A percentile compares a stretch with the other conserved stretches of the same genome.
Conservation (phyloP, 2,888 invertebrate genomes). For the Dicycla oo region DNA sequence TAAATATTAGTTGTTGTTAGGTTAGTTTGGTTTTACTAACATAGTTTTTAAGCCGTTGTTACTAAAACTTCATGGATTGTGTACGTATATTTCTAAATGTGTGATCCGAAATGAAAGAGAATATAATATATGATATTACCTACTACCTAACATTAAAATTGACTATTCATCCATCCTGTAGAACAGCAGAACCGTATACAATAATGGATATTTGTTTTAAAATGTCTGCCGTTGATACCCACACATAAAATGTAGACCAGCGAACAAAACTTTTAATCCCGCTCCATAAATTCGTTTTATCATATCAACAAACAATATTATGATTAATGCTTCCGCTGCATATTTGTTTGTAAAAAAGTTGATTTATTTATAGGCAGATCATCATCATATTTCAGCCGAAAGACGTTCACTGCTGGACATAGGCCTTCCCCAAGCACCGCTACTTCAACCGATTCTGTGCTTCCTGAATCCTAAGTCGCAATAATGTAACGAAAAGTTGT, state of each 20-base stretch:
- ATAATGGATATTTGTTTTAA: conserved; percentile 18
- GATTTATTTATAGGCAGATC: conserved; percentile 31
- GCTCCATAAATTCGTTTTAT: conserved; percentile 52
- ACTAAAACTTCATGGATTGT: too few species aligned
- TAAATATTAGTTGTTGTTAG: too few species aligned
- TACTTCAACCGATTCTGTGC: too few species aligned
- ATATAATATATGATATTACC: too few species aligned
- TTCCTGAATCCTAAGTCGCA: too few species aligned
- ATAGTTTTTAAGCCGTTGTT: too few species aligned
- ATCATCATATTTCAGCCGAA: too few species aligned
- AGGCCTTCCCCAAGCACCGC: too few species aligned
- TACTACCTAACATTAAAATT: background rate
- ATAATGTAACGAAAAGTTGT: conserved; percentile 1
- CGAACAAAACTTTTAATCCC: conserved; percentile 49
- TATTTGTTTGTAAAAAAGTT: conserved; percentile 34
- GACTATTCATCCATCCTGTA: background rate
- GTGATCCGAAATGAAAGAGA: too few species aligned
- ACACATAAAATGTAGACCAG: conserved; percentile 20
- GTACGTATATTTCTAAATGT: too few species aligned
- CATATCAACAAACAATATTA: conserved; percentile 48
- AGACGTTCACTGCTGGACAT: too few species aligned
- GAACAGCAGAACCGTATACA: background rate
- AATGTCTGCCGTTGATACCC: conserved; percentile 1
- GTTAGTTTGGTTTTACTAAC: too few species aligned
- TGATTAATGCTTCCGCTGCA: conserved; percentile 42